Conservation (phyloP, 2,888 invertebrate genomes). For the Eilema griseolum region DNA sequence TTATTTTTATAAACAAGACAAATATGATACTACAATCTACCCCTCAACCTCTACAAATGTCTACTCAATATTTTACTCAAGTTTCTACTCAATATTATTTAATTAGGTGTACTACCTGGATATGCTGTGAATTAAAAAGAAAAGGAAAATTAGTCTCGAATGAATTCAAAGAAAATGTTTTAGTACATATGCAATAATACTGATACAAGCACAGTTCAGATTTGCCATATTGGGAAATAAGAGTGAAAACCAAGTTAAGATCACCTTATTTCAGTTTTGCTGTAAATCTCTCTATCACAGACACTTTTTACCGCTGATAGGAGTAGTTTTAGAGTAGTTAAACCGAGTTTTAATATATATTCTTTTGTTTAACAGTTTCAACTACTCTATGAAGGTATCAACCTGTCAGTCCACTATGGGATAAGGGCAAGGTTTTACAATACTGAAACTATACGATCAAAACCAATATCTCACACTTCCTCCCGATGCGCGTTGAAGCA, state of each 20-base stretch:
- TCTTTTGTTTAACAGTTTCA: too few relatives aligned
- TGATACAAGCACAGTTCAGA: neutral
- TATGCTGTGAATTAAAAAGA: constrained; percentile 58
- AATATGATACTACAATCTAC: constrained; percentile 23
- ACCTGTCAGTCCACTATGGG: neutral
- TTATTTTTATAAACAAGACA: constrained; percentile 13
- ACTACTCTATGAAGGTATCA: too few relatives aligned
- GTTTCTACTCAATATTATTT: constrained; percentile 12
- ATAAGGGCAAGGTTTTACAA: neutral
- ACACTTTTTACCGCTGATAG: too few relatives aligned
- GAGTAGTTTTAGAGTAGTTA: too few relatives aligned
- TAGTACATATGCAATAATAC: neutral
- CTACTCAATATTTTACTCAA: constrained; percentile 26
- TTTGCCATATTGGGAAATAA: neutral
- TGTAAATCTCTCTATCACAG: neutral
- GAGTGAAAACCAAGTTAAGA: neutral
- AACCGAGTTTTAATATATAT: too few relatives aligned
- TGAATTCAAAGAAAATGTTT: neutral
- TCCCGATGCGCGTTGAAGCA: neutral
- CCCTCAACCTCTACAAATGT: constrained; percentile 31
- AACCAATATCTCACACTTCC: neutral
- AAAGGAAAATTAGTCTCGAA: constrained; percentile 47
- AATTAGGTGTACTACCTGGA: constrained; percentile 58
- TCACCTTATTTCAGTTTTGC: neutral
- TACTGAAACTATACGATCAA: neutral